Percentiles rank a stretch among this genome's conserved stretches.
phyloP scores from a whole-genome alignment of 2,113 vertebrate genomes.

The Embiotoca jacksoni region DNA sequence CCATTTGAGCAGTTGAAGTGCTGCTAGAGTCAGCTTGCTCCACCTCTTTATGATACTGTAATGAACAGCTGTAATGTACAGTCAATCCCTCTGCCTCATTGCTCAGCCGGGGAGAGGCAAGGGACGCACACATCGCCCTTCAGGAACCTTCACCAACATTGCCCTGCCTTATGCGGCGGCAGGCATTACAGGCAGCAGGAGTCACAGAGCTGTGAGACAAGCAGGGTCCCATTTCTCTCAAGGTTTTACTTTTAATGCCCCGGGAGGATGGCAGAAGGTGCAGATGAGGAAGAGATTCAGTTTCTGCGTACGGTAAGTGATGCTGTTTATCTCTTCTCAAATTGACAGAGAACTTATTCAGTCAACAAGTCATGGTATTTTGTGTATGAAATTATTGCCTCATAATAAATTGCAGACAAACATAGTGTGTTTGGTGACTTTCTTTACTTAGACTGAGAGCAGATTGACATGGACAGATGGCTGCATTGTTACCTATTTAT shows the following conservation, averaged over 20 bases:
- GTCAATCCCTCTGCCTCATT: slow-evolving; percentile 62
- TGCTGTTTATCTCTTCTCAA: slow-evolving; percentile 44
- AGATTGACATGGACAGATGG: slow-evolving; percentile 82
- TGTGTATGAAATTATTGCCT: not conserved
- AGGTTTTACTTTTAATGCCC: slow-evolving; percentile 46
- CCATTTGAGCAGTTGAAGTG: not conserved
- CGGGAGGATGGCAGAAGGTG: slow-evolving; percentile 89
- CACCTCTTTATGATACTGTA: slow-evolving; percentile 73
- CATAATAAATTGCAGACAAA: not conserved
- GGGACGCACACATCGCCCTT: slow-evolving; percentile 58
- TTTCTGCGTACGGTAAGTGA: slow-evolving; percentile 92
- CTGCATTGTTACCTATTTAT: slow-evolving; percentile 86
- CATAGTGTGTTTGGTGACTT: not conserved
- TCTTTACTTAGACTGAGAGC: slow-evolving; percentile 11
- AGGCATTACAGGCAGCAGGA: slow-evolving; percentile 12
- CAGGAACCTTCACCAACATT: slow-evolving; percentile 44
- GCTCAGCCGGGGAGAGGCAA: slow-evolving; percentile 53
- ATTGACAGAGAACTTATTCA: not conserved
- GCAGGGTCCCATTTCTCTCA: slow-evolving; percentile 29
- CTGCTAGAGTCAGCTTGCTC: slow-evolving; percentile 58
- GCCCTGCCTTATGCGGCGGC: slow-evolving; percentile 19
- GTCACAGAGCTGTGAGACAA: slow-evolving; percentile 21
- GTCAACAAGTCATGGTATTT: not conserved
- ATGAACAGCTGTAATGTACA: slow-evolving; percentile 61
- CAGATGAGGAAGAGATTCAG: slow-evolving; percentile 94